phyloP scores from a whole-genome alignment of 2,113 vertebrate species.

The Microtus ochrogaster region DNA sequence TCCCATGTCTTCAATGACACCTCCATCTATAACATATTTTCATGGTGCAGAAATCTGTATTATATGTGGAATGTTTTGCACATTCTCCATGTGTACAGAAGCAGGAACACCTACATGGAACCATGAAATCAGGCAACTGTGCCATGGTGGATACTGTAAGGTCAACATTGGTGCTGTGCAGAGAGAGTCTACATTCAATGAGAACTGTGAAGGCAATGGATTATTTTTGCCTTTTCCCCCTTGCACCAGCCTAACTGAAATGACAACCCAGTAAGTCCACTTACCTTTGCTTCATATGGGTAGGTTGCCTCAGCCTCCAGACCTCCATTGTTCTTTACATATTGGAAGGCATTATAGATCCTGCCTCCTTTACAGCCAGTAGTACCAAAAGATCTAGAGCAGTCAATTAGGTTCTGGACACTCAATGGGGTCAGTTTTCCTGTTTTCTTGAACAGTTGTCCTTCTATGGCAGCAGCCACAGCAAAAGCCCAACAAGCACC shows the following conservation, averaged over 20 bases:
- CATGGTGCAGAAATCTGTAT: neutral
- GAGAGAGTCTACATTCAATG: neutral
- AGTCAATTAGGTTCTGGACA: slow-evolving; percentile 96
- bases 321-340: slow-evolving; percentile 91
- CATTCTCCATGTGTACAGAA: neutral
- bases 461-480: slow-evolving; percentile 87
- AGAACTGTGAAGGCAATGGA: neutral
- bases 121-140: neutral
- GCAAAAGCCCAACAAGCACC: neutral
- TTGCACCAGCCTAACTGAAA: neutral
- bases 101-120: neutral
- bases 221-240: too few relatives aligned
- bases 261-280: neutral
- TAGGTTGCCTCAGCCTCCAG: slow-evolving; percentile 94
- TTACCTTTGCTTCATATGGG: slow-evolving; percentile 92
- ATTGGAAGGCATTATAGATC: slow-evolving; percentile 91
- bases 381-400: slow-evolving; percentile 91
- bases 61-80: neutral
- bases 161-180: neutral
- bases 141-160: too few relatives aligned
- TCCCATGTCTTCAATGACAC: neutral
- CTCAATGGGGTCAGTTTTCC: slow-evolving; percentile 92
- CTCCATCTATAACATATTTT: neutral
- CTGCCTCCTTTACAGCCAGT: slow-evolving; percentile 92
- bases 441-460: slow-evolving; percentile 91